Evolutionary conservation across 2,888 invertebrate species (phyloP).

Genomic region (Dolichomitus sp.): DNA sequence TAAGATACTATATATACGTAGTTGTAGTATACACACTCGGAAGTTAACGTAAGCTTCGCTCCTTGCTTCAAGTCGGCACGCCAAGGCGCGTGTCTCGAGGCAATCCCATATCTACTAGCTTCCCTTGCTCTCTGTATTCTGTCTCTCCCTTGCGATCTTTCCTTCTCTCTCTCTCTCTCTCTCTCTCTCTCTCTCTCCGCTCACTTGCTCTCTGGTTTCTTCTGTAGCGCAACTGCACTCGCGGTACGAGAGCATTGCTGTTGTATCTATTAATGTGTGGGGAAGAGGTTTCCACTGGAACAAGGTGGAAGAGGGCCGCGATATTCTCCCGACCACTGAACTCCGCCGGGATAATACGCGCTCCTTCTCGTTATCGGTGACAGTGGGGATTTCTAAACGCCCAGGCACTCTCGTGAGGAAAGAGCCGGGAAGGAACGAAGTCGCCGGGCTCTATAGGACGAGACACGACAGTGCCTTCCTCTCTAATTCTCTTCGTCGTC

Average conservation of each 20-base stretch:
- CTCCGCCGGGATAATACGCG: slow-evolving; percentile 41
- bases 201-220: slow-evolving; percentile 28
- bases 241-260: slow-evolving; percentile 1
- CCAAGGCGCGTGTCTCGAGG: slow-evolving; percentile 82
- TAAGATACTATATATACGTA: slow-evolving; percentile 37
- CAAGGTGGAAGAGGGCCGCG: neutral
- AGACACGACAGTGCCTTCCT: slow-evolving; percentile 32
- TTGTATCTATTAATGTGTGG: slow-evolving; percentile 25
- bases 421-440: slow-evolving; percentile 9
- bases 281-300: slow-evolving; percentile 9
- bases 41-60: slow-evolving; percentile 79
- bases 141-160: slow-evolving; percentile 5
- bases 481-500: slow-evolving; percentile 48
- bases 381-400: slow-evolving; percentile 41
- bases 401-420: slow-evolving; percentile 5
- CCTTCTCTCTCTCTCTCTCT: neutral
- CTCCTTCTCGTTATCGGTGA: slow-evolving; percentile 41
- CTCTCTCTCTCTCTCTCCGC: slow-evolving; percentile 7
- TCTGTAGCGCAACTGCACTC: slow-evolving; percentile 27
- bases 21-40: slow-evolving; percentile 72
- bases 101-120: slow-evolving; percentile 79
- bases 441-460: neutral
- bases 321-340: slow-evolving; percentile 42
- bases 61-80: slow-evolving; percentile 74
- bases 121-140: slow-evolving; percentile 54